Conservation (phyloP, 2,888 invertebrate species). For the Podotricha telesiphe region DNA sequence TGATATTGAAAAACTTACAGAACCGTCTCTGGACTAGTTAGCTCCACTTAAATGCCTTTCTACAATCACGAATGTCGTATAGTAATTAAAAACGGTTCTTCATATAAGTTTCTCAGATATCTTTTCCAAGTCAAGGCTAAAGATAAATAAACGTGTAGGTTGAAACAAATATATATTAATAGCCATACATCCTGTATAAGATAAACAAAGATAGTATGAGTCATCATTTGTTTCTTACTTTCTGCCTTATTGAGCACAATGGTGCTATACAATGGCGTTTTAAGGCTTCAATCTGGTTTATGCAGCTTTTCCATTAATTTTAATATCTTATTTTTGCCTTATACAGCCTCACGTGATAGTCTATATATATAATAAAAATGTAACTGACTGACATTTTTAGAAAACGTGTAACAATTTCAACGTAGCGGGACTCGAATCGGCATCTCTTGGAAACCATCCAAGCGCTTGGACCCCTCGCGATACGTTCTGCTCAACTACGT, state of each 20-base stretch:
- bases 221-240: slow-evolving; percentile 6
- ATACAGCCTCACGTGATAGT: not conserved
- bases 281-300: not conserved
- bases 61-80: no score
- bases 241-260: slow-evolving; percentile 12
- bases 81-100: no score
- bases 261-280: not conserved
- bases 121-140: not conserved
- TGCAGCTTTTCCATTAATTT: not conserved
- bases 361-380: no score
- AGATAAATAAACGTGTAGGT: not conserved
- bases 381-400: no score
- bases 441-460: no score
- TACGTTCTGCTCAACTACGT: no score
- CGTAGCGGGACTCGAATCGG: no score
- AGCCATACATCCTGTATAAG: slow-evolving; percentile 11
- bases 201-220: slow-evolving; percentile 15
- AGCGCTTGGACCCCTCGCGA: no score
- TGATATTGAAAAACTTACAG: no score
- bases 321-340: not conserved
- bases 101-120: not conserved
- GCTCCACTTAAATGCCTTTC: no score
- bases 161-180: slow-evolving; percentile 11
- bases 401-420: no score
- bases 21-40: no score